Percentiles rank a stretch among this genome's conserved stretches.
Conservation (phyloP, 2,113 vertebrate genomes). For the Progne subis region DNA sequence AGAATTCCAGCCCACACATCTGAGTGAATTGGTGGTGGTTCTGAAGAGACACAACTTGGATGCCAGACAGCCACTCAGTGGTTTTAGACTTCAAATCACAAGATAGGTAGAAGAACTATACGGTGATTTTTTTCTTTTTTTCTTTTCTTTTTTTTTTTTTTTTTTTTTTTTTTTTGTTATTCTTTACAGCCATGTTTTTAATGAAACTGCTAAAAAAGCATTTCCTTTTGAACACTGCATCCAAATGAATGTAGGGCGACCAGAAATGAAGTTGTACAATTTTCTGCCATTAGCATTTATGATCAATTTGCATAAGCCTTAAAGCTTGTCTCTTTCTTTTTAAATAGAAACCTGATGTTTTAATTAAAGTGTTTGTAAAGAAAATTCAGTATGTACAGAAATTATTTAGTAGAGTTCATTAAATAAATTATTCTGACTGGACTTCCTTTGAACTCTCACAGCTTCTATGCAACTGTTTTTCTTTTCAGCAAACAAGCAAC, state of each 20-base stretch:
- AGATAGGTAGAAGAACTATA: not conserved
- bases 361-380: not conserved
- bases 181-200: not conserved
- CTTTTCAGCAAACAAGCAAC: not conserved
- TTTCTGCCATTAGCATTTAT: not conserved
- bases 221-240: not conserved
- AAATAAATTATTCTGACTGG: not conserved
- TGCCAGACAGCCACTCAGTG: not conserved
- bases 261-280: not conserved
- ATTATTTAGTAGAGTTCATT: not conserved
- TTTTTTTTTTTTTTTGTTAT: not conserved
- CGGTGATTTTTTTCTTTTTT: not conserved
- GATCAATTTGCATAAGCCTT: not conserved
- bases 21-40: not conserved
- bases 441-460: not conserved
- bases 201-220: not conserved
- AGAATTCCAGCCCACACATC: not conserved
- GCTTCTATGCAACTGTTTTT: not conserved
- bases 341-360: not conserved
- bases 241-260: not conserved
- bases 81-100: not conserved
- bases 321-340: not conserved
- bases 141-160: not conserved
- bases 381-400: not conserved
- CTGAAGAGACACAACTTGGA: not conserved